Percentiles rank a stretch among this genome's conserved stretches.
These are phyloP conservation scores for Neosalanx taihuensis DNA, from an alignment of 2,797 vertebrate species.

Conservation along the genomic window DNA sequence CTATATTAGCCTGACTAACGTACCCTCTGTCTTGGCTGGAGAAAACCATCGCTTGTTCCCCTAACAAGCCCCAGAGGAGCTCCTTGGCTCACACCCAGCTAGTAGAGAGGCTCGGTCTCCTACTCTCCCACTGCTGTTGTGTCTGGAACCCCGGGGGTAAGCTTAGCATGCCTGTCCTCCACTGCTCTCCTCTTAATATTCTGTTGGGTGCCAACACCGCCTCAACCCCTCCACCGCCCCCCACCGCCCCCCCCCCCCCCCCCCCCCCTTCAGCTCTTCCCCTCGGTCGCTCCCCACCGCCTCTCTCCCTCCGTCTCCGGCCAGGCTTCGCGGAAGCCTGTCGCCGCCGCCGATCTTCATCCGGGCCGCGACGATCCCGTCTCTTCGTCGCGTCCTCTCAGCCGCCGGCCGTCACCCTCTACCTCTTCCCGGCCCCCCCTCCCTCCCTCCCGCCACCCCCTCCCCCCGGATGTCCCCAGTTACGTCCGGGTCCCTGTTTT, in stretches of 20 bases:
- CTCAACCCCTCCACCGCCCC: not conserved
- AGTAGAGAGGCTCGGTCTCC: not conserved
- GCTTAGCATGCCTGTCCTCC: not conserved
- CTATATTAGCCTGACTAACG: too few species aligned
- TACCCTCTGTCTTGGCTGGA: too few species aligned
- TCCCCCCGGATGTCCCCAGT: not conserved
- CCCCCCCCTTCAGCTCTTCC: too few species aligned
- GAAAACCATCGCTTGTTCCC: too few species aligned
- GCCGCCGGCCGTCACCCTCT: conserved; percentile 11
- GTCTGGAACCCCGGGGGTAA: not conserved
- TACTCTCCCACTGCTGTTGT: not conserved
- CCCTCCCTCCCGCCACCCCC: not conserved
- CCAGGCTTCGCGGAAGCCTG: too few species aligned
- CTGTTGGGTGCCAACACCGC: not conserved
- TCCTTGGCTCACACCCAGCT: too few species aligned
- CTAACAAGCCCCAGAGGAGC: too few species aligned
- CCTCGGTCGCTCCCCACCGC: too few species aligned
- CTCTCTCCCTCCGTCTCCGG: not conserved
- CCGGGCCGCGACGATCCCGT: conserved; percentile 6
- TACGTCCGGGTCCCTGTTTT: conserved; percentile 51
- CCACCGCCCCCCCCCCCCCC: too few species aligned
- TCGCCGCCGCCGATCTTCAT: too few species aligned
- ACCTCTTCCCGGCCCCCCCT: not conserved
- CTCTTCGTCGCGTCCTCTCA: conserved; percentile 47
- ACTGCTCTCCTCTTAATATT: not conserved